Base-by-base conservation (phyloP, 1,140 invertebrate genomes). In the silkworm (Bombyx mori) region DNA sequence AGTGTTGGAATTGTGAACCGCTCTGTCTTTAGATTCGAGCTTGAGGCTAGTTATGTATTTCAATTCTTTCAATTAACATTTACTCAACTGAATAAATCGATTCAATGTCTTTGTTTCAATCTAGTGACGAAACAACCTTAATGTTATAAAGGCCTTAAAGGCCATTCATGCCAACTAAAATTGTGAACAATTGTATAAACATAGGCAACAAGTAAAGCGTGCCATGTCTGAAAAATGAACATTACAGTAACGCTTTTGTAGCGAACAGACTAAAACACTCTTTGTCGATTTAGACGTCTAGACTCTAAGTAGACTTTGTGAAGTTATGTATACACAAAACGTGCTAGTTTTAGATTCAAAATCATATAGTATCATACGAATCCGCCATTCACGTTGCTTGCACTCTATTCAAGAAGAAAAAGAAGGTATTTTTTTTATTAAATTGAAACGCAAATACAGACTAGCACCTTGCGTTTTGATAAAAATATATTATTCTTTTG, bases 131-230 rank as follows among this genome's bases (percentile, higher is more conserved):
- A 60, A 69, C 60, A 8, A 58, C 44, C 56, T 61, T 64, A 56
- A 61, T 55, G 58, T 46, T 64, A 63, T 56, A 44, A 48, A 58
- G 63, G 56, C 55, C 58, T 60, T 66, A 59, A 52, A 74, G 56
- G 56, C 63, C 62, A 52, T 61, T 58, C 58, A 45, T 55, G 49
- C 55, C 59, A 60, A 57, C 58, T 75, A 62, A 70, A 71, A 75
- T 79, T 79, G 74, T 79, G 70, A 58, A 68, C 81, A 84, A 47
- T 73, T 86, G 83, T 75, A 53, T 61, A 84, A 84, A 86, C 63
- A 84, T 42, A 54, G 26, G 26, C 26, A 35, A 35, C 26, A 35
- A 54, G 49, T 63, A 62, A 79, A 82, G 79, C 73, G 78, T 82
- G 81, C 78, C 73, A 63, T 67, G 63, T 69, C 58, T 69, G 59